Conservation (phyloP, 2,113 vertebrate species). For the Psammodynastes pulverulentus region DNA sequence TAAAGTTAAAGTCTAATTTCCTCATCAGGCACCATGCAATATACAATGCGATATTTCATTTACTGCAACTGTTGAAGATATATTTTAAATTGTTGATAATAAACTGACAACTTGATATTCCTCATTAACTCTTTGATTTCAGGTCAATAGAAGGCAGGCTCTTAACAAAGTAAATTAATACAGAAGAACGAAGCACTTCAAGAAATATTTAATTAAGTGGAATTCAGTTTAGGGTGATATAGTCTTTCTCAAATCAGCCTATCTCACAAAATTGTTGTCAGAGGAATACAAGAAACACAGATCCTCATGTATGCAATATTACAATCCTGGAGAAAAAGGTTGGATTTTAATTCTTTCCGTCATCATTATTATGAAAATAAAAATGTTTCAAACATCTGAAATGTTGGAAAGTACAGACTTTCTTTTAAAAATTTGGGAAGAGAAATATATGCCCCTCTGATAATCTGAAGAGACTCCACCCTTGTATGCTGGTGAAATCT, state of each 20-base stretch:
- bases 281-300: background rate
- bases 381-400: background rate
- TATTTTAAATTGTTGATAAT: background rate
- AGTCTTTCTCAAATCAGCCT: background rate
- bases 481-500: background rate
- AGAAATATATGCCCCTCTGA: background rate
- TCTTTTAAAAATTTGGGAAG: background rate
- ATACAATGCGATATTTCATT: background rate
- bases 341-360: background rate
- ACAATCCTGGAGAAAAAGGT: background rate
- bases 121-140: background rate
- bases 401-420: too few species aligned
- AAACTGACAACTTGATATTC: background rate
- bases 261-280: background rate
- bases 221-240: background rate
- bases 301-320: background rate
- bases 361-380: background rate
- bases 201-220: background rate
- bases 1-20: background rate
- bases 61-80: background rate
- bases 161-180: background rate
- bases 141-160: background rate
- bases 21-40: background rate
- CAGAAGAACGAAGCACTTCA: background rate
- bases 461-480: too few species aligned